phyloP scores from a whole-genome alignment of 2,888 invertebrate species.

The Drosophila lutescens region DNA sequence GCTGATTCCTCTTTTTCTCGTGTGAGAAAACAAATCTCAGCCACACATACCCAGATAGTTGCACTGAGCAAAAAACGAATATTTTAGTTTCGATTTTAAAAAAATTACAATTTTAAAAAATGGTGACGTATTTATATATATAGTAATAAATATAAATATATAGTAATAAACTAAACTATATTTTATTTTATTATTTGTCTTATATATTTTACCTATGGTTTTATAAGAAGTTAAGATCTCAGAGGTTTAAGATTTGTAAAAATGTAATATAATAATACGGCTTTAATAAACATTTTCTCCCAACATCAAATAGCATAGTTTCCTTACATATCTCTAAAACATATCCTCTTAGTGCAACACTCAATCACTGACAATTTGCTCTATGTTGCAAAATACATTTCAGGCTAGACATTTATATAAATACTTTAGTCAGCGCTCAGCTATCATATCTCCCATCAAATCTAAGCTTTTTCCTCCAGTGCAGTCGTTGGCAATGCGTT shows the following conservation, averaged over 20 bases:
- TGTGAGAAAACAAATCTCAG: slow-evolving; percentile 67
- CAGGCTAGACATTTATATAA: not conserved
- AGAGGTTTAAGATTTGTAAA: too few relatives aligned
- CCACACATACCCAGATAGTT: slow-evolving; percentile 29
- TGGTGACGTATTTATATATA: too few relatives aligned
- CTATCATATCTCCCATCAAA: not conserved
- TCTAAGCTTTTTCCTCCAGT: not conserved
- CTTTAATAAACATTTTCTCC: too few relatives aligned
- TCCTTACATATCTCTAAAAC: not conserved
- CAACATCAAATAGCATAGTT: too few relatives aligned
- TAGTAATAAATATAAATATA: too few relatives aligned
- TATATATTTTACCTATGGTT: too few relatives aligned
- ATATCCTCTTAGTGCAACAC: not conserved
- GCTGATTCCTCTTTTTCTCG: slow-evolving; percentile 23
- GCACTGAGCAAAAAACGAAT: slow-evolving; percentile 4
- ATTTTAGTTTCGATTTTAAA: too few relatives aligned
- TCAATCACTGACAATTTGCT: not conserved
- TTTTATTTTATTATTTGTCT: too few relatives aligned
- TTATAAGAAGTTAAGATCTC: too few relatives aligned
- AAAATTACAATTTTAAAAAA: too few relatives aligned
- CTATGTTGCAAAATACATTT: not conserved
- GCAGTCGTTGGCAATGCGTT: slow-evolving; percentile 57
- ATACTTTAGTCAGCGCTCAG: not conserved
- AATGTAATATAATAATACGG: too few relatives aligned
- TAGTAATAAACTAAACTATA: too few relatives aligned